A percentile compares a stretch with the other conserved stretches of the same genome.
Conservation (phyloP, 2,888 invertebrate genomes). For the Eremobia ochroleuca region DNA sequence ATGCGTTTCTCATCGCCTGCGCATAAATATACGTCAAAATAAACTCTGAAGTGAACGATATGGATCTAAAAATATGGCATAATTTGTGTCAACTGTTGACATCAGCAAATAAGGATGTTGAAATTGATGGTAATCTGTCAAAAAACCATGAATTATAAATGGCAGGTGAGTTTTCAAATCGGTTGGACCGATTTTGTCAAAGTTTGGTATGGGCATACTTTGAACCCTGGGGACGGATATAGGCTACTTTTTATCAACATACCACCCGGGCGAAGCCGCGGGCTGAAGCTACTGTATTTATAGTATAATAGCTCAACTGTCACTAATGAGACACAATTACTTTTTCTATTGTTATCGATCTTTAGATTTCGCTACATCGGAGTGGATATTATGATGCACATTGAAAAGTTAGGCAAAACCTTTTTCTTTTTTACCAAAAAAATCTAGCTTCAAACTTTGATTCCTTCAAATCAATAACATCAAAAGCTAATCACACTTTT, state of each 20-base stretch:
- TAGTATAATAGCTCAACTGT: too few species aligned
- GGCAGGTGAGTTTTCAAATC: neutral
- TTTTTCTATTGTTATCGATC: too few species aligned
- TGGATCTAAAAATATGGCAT: slow-evolving; percentile 33
- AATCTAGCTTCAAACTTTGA: neutral
- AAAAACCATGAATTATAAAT: slow-evolving; percentile 18
- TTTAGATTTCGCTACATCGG: too few species aligned
- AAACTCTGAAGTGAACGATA: slow-evolving; percentile 8
- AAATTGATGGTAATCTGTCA: slow-evolving; percentile 10
- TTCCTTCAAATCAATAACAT: slow-evolving; percentile 28
- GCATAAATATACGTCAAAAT: slow-evolving; percentile 3
- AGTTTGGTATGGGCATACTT: too few species aligned
- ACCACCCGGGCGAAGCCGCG: neutral
- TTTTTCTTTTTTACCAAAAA: neutral
- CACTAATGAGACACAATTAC: too few species aligned
- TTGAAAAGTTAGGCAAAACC: neutral
- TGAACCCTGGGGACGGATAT: too few species aligned
- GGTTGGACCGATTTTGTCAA: too few species aligned
- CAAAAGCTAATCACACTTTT: slow-evolving; percentile 5
- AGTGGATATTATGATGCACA: neutral
- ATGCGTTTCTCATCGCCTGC: neutral
- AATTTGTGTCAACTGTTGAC: slow-evolving; percentile 27
- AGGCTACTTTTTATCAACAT: neutral
- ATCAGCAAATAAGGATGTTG: slow-evolving; percentile 16
- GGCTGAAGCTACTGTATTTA: neutral